Evolutionary conservation across 2,797 vertebrate species (phyloP).

Genomic region (Myotis findleyi): DNA sequence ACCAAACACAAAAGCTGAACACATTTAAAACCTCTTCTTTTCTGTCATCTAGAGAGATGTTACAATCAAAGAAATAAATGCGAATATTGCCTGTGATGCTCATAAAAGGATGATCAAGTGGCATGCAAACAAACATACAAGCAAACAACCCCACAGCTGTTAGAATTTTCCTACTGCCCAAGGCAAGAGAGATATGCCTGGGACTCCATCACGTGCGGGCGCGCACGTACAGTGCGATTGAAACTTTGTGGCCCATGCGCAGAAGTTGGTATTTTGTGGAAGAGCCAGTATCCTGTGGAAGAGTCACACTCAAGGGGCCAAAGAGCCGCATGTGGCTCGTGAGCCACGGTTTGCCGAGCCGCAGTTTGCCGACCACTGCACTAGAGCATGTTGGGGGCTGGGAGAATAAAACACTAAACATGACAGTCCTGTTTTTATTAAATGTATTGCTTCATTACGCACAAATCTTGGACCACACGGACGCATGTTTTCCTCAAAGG

Average conservation of each 20-base stretch:
- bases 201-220: background rate
- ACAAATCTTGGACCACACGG: background rate
- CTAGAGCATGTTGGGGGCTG: background rate
- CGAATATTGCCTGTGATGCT: background rate
- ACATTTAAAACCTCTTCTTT: background rate
- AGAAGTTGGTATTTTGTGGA: no score
- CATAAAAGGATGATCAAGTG: background rate
- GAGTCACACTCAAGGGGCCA: no score
- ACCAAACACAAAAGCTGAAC: background rate
- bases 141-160: no score
- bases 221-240: no score
- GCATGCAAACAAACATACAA: no score
- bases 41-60: background rate
- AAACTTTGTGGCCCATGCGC: no score
- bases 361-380: no score
- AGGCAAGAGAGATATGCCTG: background rate
- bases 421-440: background rate
- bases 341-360: no score
- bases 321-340: no score
- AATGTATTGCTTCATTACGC: background rate
- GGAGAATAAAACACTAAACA: background rate
- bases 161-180: background rate
- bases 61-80: background rate
- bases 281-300: no score
- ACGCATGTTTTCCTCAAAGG: background rate